A percentile compares a stretch with the other conserved stretches of the same genome.
Evolutionary conservation across 2,113 vertebrate genomes (phyloP).

Genomic region (Irena cyanogastra): DNA sequence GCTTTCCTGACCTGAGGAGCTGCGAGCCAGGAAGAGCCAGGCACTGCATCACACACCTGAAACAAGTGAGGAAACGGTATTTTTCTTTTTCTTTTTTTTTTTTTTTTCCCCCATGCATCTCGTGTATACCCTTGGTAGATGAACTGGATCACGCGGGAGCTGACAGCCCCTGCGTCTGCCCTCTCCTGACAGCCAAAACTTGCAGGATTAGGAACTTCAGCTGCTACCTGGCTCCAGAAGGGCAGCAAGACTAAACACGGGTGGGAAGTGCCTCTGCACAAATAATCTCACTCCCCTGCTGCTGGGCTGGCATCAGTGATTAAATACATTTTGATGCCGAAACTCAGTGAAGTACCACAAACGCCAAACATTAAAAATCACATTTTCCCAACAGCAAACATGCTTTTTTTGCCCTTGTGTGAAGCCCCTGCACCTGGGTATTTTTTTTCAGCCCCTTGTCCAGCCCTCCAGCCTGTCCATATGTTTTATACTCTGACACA

Average conservation of each 20-base stretch:
- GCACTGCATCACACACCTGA: background rate
- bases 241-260: background rate
- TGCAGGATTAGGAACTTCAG: background rate
- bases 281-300: background rate
- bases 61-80: background rate
- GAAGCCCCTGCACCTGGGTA: slow-evolving; percentile 27
- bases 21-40: accelerated
- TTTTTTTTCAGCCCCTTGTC: slow-evolving; percentile 1
- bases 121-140: background rate
- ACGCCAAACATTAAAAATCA: background rate
- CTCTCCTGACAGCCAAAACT: background rate
- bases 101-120: accelerated
- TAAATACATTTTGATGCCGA: slow-evolving; percentile 12
- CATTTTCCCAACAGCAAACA: slow-evolving; percentile 28
- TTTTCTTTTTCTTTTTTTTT: no score
- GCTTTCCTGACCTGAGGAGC: background rate
- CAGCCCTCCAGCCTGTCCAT: background rate
- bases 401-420: slow-evolving; percentile 14
- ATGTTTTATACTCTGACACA: background rate
- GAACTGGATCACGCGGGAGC: background rate
- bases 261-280: slow-evolving; percentile 10
- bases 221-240: background rate
- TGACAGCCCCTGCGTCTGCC: background rate
- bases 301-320: slow-evolving; percentile 1
- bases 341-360: background rate